Conservation (phyloP, 2,888 invertebrate species). For the Octonoba sinensis region DNA sequence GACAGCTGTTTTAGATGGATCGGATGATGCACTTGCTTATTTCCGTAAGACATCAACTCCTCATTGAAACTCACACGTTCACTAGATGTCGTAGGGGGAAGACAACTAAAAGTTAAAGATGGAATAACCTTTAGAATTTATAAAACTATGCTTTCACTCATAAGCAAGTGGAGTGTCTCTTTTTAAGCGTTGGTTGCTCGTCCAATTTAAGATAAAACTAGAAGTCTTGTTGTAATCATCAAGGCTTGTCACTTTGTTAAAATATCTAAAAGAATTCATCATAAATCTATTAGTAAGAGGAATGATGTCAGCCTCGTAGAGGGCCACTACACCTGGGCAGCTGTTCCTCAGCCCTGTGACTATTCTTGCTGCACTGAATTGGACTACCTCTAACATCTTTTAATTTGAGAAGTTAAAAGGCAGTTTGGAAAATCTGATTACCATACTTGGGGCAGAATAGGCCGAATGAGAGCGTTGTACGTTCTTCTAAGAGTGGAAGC, state of each 20-base stretch:
- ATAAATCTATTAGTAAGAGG: neutral
- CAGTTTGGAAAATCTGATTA: conserved; percentile 13
- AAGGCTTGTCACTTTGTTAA: conserved; percentile 26
- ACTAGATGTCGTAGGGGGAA: too few species aligned
- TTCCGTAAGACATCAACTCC: too few species aligned
- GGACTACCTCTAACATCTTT: conserved; percentile 7
- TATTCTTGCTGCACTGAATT: conserved; percentile 20
- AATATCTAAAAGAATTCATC: conserved; percentile 15
- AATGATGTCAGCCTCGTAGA: conserved; percentile 1
- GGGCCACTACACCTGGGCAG: conserved; percentile 14
- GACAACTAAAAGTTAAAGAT: too few species aligned
- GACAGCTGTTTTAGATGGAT: too few species aligned
- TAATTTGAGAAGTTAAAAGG: conserved; percentile 7
- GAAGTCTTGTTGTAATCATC: conserved; percentile 13
- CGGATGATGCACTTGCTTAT: too few species aligned
- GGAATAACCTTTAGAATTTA: neutral
- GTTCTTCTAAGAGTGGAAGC: conserved; percentile 3
- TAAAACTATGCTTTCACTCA: conserved; percentile 1
- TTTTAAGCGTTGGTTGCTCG: conserved; percentile 9
- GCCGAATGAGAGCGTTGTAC: neutral
- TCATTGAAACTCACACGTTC: too few species aligned
- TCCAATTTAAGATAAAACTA: conserved; percentile 21
- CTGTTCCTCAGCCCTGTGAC: conserved; percentile 14
- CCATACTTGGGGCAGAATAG: conserved; percentile 4
- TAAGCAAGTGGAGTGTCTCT: neutral